Conservation (phyloP, 2,113 vertebrate species). For the Gopherus evgoodei region DNA sequence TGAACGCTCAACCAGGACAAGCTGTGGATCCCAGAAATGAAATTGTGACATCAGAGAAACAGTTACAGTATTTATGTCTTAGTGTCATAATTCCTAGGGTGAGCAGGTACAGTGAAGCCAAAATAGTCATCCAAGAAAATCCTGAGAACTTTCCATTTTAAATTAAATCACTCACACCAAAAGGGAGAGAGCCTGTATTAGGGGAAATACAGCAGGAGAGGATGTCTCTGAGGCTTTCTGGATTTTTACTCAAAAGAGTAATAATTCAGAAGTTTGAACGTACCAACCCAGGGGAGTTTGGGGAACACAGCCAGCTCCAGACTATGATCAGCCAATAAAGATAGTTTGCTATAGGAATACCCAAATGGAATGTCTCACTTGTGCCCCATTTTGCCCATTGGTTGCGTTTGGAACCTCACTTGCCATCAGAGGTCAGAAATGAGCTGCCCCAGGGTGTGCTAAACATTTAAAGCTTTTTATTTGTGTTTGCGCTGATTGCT, state of each 20-base stretch:
- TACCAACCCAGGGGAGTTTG: rapidly evolving
- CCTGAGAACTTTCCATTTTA: background rate
- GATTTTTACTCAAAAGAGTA: background rate
- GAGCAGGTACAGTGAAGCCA: rapidly evolving
- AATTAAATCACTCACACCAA: background rate
- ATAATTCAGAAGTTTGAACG: background rate
- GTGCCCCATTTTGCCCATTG: background rate
- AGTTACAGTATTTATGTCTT: background rate
- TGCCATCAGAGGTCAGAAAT: rapidly evolving
- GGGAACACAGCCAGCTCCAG: rapidly evolving
- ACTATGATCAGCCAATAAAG: background rate
- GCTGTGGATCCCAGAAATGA: constrained; percentile 58
- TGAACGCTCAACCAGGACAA: constrained; percentile 32
- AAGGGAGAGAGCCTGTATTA: background rate
- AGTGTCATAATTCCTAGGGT: background rate
- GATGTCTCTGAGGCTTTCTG: background rate
- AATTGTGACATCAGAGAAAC: background rate
- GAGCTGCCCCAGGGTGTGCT: background rate
- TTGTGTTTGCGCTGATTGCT: background rate
- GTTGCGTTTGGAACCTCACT: background rate
- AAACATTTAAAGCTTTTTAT: constrained; percentile 8
- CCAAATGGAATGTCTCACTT: rapidly evolving
- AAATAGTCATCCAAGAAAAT: background rate
- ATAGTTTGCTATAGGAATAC: background rate
- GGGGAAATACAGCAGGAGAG: background rate